phyloP scores from a whole-genome alignment of 2,797 vertebrate species.

The Rhabdophis nuchalis region DNA sequence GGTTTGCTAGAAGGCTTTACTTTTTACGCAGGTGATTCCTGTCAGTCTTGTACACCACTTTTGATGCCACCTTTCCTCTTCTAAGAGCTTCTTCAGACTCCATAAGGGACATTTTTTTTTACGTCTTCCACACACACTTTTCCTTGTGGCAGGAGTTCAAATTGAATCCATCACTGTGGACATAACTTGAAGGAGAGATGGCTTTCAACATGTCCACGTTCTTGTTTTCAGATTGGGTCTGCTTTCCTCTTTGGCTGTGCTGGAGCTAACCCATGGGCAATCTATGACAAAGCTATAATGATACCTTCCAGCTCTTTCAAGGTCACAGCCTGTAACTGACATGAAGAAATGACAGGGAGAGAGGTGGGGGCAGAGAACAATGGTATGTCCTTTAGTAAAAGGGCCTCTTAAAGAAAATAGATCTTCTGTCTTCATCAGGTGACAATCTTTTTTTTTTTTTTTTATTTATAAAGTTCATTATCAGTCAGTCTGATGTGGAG shows the following conservation, averaged over 20 bases:
- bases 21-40: constrained; percentile 18
- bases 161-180: constrained; percentile 64
- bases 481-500: constrained; percentile 58
- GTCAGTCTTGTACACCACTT: constrained; percentile 38
- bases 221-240: constrained; percentile 8
- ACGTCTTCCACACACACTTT: neutral
- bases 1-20: constrained; percentile 3
- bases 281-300: neutral
- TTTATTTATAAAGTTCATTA: constrained; percentile 53
- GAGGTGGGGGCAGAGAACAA: constrained; percentile 23
- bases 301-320: constrained; percentile 34
- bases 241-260: neutral
- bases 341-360: constrained; percentile 27
- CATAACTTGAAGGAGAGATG: constrained; percentile 63
- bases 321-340: constrained; percentile 38
- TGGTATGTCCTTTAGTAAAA: constrained; percentile 52
- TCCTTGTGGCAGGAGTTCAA: constrained; percentile 24
- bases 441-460: constrained; percentile 26
- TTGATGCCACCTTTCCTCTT: neutral
- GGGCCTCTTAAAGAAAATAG: constrained; percentile 40
- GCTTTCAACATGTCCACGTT: constrained; percentile 37
- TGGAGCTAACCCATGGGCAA: neutral
- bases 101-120: constrained; percentile 47
- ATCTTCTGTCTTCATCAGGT: constrained; percentile 57
- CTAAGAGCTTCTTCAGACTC: constrained; percentile 46